Evolutionary conservation across 2,797 vertebrate genomes (phyloP), one percentile per base, ranked within the genome.

Genomic region (Schizothorax lantsangensis): DNA sequence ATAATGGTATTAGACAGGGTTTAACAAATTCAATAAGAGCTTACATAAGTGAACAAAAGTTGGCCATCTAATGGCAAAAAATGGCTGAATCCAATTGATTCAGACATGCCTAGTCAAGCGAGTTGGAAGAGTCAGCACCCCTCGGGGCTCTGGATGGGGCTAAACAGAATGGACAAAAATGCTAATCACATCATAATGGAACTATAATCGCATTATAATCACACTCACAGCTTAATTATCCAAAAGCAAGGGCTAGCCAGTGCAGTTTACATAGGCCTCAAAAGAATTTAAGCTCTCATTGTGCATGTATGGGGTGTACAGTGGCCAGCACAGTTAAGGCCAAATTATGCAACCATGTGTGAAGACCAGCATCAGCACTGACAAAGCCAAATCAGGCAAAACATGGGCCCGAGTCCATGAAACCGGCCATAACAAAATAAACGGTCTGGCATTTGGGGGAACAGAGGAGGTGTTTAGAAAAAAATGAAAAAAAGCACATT

Each of bases 71-170:
- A 93, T 91, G 89, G 92, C 89, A 81, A 90, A 89, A 91, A 94
- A 91, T 92, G 88, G 85, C 90, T 92, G 92, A 93, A 93, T 91
- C 87, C 33, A 89, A 95, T 78, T 36, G 0, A 72, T 91, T 85
- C 91, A 92, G 94, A 94, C 94, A 91, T 92, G 90, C 92, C 89
- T 93, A 93, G 88, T 92, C 92, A 94, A 93, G 93, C 93, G 92
- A 91, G 93, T 94, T 93, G 66, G 79, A 84, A 75, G 90, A 92
- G 93, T 95, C 94, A 95, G 94, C 94, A 94, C 84, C 88, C 86
- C 87, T 85, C 88, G 2, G 75, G 43, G 79, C 84, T 72, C 79
- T 45, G 77, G 89, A 89, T 91, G 91, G 89, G 81, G 88, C 68
- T 88, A 91, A 43, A 89, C 89, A 86, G 38, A 87, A 73, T 10